Percentiles rank a stretch among this genome's conserved stretches.
Conservation (phyloP, 2,113 vertebrate species). For the Protomyctophum bolini region DNA sequence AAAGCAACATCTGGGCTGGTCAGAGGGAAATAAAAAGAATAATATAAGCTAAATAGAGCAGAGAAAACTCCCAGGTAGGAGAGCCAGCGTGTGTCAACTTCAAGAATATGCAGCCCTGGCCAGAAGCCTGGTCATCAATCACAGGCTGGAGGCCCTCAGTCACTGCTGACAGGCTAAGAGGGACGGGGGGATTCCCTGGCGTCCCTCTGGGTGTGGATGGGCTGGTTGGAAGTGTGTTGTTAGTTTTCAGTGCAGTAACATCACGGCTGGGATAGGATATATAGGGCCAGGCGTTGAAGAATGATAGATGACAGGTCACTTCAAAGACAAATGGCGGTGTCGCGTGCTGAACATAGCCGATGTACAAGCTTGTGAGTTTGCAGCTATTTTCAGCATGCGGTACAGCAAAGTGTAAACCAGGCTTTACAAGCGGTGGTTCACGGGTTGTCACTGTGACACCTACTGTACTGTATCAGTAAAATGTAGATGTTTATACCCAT, state of each 20-base stretch:
- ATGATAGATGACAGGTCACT: constrained; percentile 23
- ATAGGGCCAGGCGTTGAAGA: constrained; percentile 9
- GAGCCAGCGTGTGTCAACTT: constrained; percentile 44
- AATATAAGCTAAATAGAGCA: constrained; percentile 58
- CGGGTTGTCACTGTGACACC: constrained; percentile 34
- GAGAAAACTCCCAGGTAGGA: constrained; percentile 37
- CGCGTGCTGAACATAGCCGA: too few species aligned
- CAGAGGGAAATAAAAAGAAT: constrained; percentile 59
- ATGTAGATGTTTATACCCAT: not conserved
- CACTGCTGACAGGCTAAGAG: constrained; percentile 39
- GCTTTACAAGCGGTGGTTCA: constrained; percentile 18
- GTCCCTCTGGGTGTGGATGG: constrained; percentile 16
- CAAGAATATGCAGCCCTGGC: constrained; percentile 38
- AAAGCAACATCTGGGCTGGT: constrained; percentile 38
- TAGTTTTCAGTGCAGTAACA: constrained; percentile 14
- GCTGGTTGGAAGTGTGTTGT: constrained; percentile 18
- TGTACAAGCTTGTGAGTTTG: too few species aligned
- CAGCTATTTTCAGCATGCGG: constrained; percentile 1
- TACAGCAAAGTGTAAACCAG: constrained; percentile 22
- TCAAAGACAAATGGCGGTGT: too few species aligned
- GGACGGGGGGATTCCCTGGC: constrained; percentile 17
- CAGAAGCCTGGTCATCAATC: constrained; percentile 51
- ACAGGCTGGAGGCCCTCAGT: constrained; percentile 34
- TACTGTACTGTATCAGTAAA: too few species aligned
- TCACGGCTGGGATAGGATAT: constrained; percentile 24